These are phyloP conservation scores for Nineta flava DNA, from an alignment of 2,888 invertebrate genomes.

Conservation along the genomic window DNA sequence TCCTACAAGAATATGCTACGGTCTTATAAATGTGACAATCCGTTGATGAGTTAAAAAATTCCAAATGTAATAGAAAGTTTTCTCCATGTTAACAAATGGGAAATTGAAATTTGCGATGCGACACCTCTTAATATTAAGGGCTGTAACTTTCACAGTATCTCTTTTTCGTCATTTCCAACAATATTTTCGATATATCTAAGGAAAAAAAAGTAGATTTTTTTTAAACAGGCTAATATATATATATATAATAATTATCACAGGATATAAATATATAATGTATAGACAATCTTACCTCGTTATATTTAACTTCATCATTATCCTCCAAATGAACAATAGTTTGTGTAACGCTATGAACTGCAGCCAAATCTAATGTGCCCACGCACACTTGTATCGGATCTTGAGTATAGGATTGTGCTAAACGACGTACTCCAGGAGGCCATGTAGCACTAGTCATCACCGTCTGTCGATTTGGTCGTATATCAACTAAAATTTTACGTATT, in stretches of 20 bases:
- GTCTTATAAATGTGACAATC: no score
- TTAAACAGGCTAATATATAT: no score
- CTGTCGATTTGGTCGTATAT: constrained; percentile 76
- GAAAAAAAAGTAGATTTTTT: no score
- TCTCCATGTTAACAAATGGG: no score
- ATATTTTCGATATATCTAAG: no score
- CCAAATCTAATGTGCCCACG: constrained; percentile 75
- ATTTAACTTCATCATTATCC: constrained; percentile 51
- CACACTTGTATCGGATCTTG: constrained; percentile 78
- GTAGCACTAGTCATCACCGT: constrained; percentile 96
- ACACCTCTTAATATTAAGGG: no score
- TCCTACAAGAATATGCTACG: no score
- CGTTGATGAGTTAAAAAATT: no score
- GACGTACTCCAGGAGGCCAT: constrained; percentile 79
- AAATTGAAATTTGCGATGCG: no score
- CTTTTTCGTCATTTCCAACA: no score
- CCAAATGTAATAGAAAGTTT: no score
- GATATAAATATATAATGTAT: not conserved
- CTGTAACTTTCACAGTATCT: no score
- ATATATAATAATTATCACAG: not conserved
- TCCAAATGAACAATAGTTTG: constrained; percentile 63
- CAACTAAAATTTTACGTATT: constrained; percentile 67
- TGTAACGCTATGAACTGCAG: constrained; percentile 75
- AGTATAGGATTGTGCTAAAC: constrained; percentile 76
- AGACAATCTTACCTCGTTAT: constrained; percentile 33